Conservation (phyloP, 2,113 vertebrate genomes). For the Zapus hudsonius region DNA sequence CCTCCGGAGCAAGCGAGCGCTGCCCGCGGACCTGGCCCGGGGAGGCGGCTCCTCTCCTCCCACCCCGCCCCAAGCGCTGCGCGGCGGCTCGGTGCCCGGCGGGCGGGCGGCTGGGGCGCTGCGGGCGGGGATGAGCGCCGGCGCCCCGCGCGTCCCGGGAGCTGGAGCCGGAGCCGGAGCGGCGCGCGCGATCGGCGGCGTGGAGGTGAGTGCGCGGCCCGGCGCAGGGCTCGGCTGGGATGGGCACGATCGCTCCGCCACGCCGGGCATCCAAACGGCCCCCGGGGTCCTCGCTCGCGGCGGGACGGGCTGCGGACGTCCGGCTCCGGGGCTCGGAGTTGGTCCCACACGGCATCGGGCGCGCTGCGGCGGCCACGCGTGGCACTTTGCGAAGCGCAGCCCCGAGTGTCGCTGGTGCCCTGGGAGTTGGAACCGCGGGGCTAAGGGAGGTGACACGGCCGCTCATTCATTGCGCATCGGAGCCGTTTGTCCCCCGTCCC, state of each 20-base stretch:
- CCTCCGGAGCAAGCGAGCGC: not conserved
- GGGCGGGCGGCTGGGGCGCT: slow-evolving; percentile 68
- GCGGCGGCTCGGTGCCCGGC: slow-evolving; percentile 73
- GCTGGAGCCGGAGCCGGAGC: slow-evolving; percentile 68
- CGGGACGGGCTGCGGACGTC: slow-evolving; percentile 60
- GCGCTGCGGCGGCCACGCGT: not conserved
- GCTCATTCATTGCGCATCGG: slow-evolving; percentile 59
- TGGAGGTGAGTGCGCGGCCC: not conserved
- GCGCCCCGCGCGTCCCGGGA: slow-evolving; percentile 68
- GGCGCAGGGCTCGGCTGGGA: slow-evolving; percentile 6
- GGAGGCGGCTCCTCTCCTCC: slow-evolving; percentile 65
- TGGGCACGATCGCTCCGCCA: not conserved
- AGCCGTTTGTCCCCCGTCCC: rapidly evolving
- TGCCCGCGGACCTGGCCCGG: slow-evolving; percentile 60
- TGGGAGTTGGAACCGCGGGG: not conserved
- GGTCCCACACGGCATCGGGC: not conserved
- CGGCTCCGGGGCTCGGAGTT: not conserved
- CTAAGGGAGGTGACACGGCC: not conserved
- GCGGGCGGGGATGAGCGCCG: slow-evolving; percentile 67
- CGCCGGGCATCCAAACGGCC: not conserved
- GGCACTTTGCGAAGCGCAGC: not conserved
- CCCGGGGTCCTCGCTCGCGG: slow-evolving; percentile 15
- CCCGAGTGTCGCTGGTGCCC: not conserved
- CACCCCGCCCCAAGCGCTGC: slow-evolving; percentile 73
- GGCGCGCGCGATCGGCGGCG: not conserved